A percentile compares a stretch with the other conserved stretches of the same genome.
These are phyloP conservation scores for Phycodurus eques DNA, from an alignment of 2,113 vertebrate species.

Conservation along the genomic window DNA sequence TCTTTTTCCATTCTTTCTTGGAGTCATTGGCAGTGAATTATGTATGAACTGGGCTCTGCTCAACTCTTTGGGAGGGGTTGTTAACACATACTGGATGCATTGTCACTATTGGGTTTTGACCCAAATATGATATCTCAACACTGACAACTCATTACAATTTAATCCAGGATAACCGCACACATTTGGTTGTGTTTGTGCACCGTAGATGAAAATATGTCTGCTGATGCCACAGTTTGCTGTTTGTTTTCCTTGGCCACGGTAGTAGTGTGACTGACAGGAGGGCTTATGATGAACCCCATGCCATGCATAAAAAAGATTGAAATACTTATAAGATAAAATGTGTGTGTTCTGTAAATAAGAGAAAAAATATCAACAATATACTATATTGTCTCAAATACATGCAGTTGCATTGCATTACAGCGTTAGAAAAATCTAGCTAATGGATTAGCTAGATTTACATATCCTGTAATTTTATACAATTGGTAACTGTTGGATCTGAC, in stretches of 20 bases:
- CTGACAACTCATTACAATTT: neutral
- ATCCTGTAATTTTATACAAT: neutral
- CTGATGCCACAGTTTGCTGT: constrained; percentile 50
- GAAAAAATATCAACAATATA: neutral
- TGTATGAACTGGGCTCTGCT: constrained; percentile 59
- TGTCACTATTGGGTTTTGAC: constrained; percentile 59
- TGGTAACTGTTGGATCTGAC: neutral
- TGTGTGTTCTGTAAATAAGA: neutral
- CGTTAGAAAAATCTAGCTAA: too few species aligned
- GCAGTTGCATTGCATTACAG: too few species aligned
- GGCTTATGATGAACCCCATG: constrained; percentile 48
- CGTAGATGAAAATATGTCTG: constrained; percentile 17
- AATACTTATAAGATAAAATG: constrained; percentile 34
- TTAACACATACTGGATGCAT: constrained; percentile 60
- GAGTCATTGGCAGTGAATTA: constrained; percentile 64
- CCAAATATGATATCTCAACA: constrained; percentile 56
- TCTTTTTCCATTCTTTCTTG: constrained; percentile 18
- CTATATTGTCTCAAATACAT: too few species aligned
- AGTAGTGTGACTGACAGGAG: constrained; percentile 63
- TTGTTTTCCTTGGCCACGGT: constrained; percentile 59
- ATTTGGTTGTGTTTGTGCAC: neutral
- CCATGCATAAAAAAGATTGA: constrained; percentile 47
- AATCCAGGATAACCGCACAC: constrained; percentile 39
- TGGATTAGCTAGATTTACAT: too few species aligned
- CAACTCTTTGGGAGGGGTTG: constrained; percentile 49